Evolutionary conservation across 2,797 vertebrate species (phyloP).

Genomic region (Hemibagrus guttatus): DNA sequence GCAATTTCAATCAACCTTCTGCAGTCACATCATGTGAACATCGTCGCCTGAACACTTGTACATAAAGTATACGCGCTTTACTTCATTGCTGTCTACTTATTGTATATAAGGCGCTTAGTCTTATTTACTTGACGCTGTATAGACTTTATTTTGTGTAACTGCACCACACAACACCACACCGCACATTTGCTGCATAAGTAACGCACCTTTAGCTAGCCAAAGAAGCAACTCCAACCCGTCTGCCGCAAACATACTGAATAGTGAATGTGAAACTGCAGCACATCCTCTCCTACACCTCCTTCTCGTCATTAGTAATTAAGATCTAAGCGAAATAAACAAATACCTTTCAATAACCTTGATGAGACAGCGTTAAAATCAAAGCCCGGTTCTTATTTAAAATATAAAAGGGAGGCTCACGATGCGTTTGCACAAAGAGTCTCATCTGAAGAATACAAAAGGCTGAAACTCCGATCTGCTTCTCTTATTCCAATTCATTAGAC

Average conservation of each 20-base stretch:
- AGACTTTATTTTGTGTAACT: not conserved
- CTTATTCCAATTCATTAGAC: constrained; percentile 58
- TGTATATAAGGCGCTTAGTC: too few species aligned
- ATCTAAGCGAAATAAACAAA: constrained; percentile 69
- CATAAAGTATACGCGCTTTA: not conserved
- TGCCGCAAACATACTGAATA: not conserved
- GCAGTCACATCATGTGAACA: not conserved
- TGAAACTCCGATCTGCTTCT: constrained; percentile 17
- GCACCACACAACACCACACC: not conserved
- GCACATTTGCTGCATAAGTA: not conserved
- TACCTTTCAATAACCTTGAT: constrained; percentile 74
- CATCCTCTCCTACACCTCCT: not conserved
- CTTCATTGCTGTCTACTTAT: not conserved
- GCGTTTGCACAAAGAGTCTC: constrained; percentile 34
- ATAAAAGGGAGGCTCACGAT: constrained; percentile 43
- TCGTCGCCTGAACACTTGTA: not conserved
- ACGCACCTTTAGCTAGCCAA: too few species aligned
- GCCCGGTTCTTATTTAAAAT: constrained; percentile 61
- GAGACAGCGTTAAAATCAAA: constrained; percentile 73
- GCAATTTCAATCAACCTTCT: not conserved
- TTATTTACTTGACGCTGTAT: too few species aligned
- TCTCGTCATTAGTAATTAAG: constrained; percentile 32
- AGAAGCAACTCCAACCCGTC: not conserved
- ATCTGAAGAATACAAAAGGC: constrained; percentile 11
- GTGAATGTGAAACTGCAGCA: not conserved